Evolutionary conservation across 2,797 vertebrate species (phyloP).

Genomic region (Mycteria americana): DNA sequence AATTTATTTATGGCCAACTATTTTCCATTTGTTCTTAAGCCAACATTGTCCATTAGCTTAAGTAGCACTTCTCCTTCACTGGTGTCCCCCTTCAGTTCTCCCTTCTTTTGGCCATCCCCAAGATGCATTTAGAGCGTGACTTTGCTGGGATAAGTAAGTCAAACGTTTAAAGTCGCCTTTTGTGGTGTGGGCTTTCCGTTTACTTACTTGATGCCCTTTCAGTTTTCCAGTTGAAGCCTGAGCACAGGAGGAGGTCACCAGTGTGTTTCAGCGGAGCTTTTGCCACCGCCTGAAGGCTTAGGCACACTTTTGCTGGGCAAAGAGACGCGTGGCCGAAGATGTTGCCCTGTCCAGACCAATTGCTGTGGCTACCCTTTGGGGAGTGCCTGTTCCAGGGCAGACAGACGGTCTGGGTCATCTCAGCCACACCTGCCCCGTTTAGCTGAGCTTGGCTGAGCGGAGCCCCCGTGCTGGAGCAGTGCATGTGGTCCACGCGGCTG

Average conservation of each 20-base stretch:
- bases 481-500: rapidly evolving
- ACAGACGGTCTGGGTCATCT: not conserved
- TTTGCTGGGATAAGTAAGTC: not conserved
- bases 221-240: not conserved
- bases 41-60: not conserved
- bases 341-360: not conserved
- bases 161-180: not conserved
- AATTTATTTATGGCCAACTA: not conserved
- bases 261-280: not conserved
- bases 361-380: not conserved
- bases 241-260: not conserved
- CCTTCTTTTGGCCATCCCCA: not conserved
- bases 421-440: not conserved
- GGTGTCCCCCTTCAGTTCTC: not conserved
- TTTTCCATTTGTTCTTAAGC: not conserved
- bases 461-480: no score
- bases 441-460: not conserved
- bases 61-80: not conserved
- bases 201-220: not conserved
- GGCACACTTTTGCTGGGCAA: not conserved
- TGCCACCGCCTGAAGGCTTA: not conserved
- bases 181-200: not conserved
- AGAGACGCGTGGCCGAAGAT: rapidly evolving
- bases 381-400: rapidly evolving
- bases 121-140: not conserved